These are phyloP conservation scores for Dendrophyllia cribrosa DNA, from an alignment of 64 coral and sea anemone genomes.

Conservation along the genomic window DNA sequence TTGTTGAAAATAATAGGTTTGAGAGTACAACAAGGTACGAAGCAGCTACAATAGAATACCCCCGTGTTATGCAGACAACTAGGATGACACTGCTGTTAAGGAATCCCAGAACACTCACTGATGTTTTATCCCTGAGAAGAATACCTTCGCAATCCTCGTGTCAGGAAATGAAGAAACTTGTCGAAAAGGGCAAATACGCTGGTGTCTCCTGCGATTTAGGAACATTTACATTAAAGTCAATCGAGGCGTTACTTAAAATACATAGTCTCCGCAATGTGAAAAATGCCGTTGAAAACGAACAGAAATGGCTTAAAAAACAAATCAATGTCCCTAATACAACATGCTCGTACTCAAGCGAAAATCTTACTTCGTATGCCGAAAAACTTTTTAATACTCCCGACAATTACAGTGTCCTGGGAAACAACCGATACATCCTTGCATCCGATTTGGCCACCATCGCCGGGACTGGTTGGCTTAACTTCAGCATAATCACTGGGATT, in stretches of 20 bases:
- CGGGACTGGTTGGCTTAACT: constrained; percentile 28
- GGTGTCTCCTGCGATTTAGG: constrained; percentile 31
- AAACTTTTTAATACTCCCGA: constrained; percentile 36
- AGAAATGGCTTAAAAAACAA: constrained; percentile 35
- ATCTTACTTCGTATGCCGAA: neutral
- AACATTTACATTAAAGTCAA: constrained; percentile 11
- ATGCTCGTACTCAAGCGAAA: constrained; percentile 18
- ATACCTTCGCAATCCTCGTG: constrained; percentile 34
- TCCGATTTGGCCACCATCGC: constrained; percentile 39
- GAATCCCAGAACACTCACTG: neutral
- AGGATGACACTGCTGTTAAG: neutral
- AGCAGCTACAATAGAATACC: constrained; percentile 8
- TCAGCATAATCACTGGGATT: constrained; percentile 11
- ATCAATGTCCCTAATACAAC: neutral
- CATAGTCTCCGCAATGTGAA: constrained; percentile 34
- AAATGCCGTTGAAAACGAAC: constrained; percentile 2
- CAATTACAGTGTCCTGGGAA: neutral
- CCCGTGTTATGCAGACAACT: neutral
- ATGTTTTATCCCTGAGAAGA: neutral
- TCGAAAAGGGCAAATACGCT: constrained; percentile 9
- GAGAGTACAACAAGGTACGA: constrained; percentile 1
- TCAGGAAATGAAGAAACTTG: constrained; percentile 40
- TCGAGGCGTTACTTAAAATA: constrained; percentile 17
- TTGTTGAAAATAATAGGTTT: constrained; percentile 3
- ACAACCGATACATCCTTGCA: constrained; percentile 29